phyloP scores from a whole-genome alignment of 2,113 vertebrate genomes.

The Cephalophus harveyi region DNA sequence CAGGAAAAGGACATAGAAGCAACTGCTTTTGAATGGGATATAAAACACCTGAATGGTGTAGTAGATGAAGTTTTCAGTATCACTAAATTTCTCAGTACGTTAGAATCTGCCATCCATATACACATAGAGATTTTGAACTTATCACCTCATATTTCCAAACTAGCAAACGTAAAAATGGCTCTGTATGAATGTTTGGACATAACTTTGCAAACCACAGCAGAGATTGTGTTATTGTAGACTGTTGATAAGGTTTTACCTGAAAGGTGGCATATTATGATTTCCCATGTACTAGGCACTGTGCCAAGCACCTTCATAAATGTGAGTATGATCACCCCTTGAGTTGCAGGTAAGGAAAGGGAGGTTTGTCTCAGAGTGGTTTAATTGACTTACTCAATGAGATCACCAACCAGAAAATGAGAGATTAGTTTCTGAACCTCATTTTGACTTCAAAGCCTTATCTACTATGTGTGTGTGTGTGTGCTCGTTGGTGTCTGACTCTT shows the following conservation, averaged over 20 bases:
- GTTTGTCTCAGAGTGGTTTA: background rate
- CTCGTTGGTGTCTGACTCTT: background rate
- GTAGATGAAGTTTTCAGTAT: background rate
- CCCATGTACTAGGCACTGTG: no score
- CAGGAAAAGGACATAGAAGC: background rate
- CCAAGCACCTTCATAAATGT: background rate
- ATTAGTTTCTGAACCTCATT: background rate
- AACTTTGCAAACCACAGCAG: background rate
- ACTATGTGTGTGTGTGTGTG: background rate
- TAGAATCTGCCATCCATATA: background rate
- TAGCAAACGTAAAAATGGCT: background rate
- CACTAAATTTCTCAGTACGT: background rate
- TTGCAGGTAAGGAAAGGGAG: background rate
- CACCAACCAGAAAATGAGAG: background rate
- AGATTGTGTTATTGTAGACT: background rate
- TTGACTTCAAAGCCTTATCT: background rate
- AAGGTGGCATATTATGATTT: background rate
- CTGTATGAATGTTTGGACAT: background rate
- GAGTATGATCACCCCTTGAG: background rate
- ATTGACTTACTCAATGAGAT: background rate
- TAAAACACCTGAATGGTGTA: background rate
- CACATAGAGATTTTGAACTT: constrained; percentile 12
- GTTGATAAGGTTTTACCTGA: background rate
- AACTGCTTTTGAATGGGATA: background rate
- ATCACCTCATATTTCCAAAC: background rate